Evolutionary conservation across 2,797 vertebrate species (phyloP).

Genomic region (Manis crassicaudata): DNA sequence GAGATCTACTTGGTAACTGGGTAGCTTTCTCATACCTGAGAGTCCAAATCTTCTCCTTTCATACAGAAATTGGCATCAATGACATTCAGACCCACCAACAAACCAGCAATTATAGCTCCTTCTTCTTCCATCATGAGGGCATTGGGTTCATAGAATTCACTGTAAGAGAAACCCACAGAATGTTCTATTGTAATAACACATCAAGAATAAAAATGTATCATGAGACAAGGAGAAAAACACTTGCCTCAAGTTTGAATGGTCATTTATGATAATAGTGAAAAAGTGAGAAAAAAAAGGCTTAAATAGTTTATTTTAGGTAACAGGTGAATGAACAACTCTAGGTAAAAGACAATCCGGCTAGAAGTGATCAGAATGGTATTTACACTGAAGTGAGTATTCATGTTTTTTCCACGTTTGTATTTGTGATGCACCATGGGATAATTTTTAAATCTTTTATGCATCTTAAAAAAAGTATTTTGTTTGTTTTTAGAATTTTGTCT

Average conservation of each 20-base stretch:
- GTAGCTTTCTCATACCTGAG: slow-evolving; percentile 89
- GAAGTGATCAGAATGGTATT: background rate
- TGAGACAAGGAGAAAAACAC: background rate
- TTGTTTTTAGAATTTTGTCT: background rate
- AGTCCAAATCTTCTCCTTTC: slow-evolving; percentile 99
- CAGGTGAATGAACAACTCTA: background rate
- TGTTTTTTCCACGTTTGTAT: background rate
- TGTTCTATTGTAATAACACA: background rate
- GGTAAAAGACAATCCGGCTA: background rate
- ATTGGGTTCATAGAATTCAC: slow-evolving; percentile 97
- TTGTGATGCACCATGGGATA: background rate
- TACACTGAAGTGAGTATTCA: background rate
- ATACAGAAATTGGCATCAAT: slow-evolving; percentile 99
- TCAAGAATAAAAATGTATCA: background rate
- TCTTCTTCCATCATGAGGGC: slow-evolving; percentile 99
- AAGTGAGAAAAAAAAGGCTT: background rate
- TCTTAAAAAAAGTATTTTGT: background rate
- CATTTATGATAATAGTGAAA: background rate
- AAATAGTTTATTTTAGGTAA: slow-evolving; percentile 2
- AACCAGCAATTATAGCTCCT: slow-evolving; percentile 97
- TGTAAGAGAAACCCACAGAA: slow-evolving; percentile 76
- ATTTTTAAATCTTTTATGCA: background rate
- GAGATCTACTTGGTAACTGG: fast-evolving
- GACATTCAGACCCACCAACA: slow-evolving; percentile 97
- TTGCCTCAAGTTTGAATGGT: background rate